These are phyloP conservation scores for Arge pagana DNA, from an alignment of 2,888 invertebrate genomes.

Conservation along the genomic window DNA sequence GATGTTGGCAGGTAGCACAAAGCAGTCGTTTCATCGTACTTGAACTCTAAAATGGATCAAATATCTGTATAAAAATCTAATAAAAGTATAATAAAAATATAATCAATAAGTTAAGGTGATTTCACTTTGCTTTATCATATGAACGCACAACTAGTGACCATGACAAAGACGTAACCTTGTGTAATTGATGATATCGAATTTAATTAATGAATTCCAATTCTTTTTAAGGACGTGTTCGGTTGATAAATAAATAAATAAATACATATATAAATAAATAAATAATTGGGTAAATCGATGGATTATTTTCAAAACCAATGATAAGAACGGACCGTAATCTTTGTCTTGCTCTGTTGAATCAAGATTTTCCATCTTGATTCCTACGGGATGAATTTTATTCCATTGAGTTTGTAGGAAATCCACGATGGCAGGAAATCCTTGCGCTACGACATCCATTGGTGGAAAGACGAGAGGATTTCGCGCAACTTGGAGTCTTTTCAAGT, in stretches of 20 bases:
- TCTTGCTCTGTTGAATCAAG: constrained; percentile 57
- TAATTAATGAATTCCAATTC: too few species aligned
- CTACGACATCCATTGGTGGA: constrained; percentile 63
- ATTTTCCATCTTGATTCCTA: constrained; percentile 52
- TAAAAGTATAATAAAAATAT: neutral
- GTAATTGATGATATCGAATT: too few species aligned
- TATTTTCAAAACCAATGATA: too few species aligned
- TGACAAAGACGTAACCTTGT: too few species aligned
- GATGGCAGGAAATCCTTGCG: constrained; percentile 59
- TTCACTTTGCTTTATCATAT: constrained; percentile 22
- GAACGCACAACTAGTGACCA: constrained; percentile 20
- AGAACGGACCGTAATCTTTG: constrained; percentile 50
- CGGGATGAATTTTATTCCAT: constrained; percentile 50
- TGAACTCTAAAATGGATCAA: constrained; percentile 27
- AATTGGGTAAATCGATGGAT: too few species aligned
- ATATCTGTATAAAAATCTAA: neutral
- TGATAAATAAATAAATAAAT: too few species aligned
- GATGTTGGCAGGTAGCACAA: constrained; percentile 38
- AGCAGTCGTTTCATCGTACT: constrained; percentile 38
- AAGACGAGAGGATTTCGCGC: constrained; percentile 66
- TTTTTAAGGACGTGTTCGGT: too few species aligned
- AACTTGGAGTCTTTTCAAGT: constrained; percentile 66
- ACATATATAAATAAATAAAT: too few species aligned
- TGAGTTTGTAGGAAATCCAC: constrained; percentile 55
- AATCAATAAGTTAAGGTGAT: constrained; percentile 10